phyloP scores from a whole-genome alignment of 2,797 vertebrate species.

The Eleutherodactylus coqui region DNA sequence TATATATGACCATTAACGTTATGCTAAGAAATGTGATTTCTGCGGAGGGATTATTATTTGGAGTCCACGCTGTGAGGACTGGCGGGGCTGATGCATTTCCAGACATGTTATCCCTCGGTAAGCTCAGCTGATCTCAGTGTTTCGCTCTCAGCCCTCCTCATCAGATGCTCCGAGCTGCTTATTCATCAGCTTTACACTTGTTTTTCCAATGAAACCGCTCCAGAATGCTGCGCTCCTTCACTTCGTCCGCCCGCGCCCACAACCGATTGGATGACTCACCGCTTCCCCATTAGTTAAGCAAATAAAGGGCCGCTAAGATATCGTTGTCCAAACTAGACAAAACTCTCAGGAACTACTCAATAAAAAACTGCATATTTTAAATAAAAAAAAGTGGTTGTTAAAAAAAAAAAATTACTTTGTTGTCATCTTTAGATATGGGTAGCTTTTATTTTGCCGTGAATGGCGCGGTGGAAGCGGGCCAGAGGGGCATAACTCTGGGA shows the following conservation, averaged over 20 bases:
- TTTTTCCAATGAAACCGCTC: neutral
- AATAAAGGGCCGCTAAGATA: neutral
- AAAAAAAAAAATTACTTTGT: too few relatives aligned
- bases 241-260: neutral
- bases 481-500: too few relatives aligned
- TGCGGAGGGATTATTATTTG: neutral
- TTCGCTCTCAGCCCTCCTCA: slow-evolving; percentile 10
- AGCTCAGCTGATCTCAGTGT: slow-evolving; percentile 15
- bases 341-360: neutral
- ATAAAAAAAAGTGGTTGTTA: too few relatives aligned
- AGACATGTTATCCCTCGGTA: slow-evolving; percentile 6
- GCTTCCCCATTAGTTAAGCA: neutral
- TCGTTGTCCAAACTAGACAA: neutral
- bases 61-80: slow-evolving; percentile 14
- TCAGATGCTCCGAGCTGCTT: neutral
- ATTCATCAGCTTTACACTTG: slow-evolving; percentile 1
- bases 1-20: neutral
- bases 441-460: too few relatives aligned
- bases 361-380: too few relatives aligned
- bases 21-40: neutral
- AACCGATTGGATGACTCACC: neutral
- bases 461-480: too few relatives aligned
- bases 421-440: too few relatives aligned
- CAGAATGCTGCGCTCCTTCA: neutral
- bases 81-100: neutral